These are phyloP conservation scores for Nesometra sesokonis DNA, from an alignment of 35 echinoderm and acorn worm genomes.

Conservation along the genomic window DNA sequence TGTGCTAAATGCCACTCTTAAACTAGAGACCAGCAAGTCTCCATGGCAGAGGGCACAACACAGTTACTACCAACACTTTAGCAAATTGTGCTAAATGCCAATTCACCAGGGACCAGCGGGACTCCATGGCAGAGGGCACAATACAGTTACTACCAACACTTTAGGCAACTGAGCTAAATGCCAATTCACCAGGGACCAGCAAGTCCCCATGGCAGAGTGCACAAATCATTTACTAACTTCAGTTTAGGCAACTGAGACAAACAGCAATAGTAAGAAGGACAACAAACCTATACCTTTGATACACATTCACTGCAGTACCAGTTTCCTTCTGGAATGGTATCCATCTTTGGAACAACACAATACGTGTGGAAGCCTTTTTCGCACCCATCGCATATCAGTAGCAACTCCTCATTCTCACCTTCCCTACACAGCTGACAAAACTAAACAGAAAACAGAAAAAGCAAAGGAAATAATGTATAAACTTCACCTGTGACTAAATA, in stretches of 20 bases:
- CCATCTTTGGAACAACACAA: conserved; percentile 84
- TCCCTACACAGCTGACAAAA: conserved; percentile 93
- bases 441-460: conserved; percentile 28
- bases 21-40: too few relatives aligned
- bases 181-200: not conserved
- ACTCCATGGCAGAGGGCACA: too few relatives aligned
- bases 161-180: not conserved
- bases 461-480: not conserved
- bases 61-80: too few relatives aligned
- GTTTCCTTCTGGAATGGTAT: conserved; percentile 83
- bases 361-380: conserved; percentile 99
- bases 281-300: conserved; percentile 50
- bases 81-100: too few relatives aligned
- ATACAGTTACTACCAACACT: not conserved
- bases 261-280: too few relatives aligned
- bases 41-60: too few relatives aligned
- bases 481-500: too few relatives aligned
- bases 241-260: too few relatives aligned
- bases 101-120: too few relatives aligned
- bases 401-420: conserved; percentile 76
- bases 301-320: conserved; percentile 86
- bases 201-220: not conserved
- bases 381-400: conserved; percentile 96
- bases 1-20: too few relatives aligned
- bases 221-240: not conserved